Conservation (phyloP, 2,888 invertebrate genomes). For the Furcula furcula region DNA sequence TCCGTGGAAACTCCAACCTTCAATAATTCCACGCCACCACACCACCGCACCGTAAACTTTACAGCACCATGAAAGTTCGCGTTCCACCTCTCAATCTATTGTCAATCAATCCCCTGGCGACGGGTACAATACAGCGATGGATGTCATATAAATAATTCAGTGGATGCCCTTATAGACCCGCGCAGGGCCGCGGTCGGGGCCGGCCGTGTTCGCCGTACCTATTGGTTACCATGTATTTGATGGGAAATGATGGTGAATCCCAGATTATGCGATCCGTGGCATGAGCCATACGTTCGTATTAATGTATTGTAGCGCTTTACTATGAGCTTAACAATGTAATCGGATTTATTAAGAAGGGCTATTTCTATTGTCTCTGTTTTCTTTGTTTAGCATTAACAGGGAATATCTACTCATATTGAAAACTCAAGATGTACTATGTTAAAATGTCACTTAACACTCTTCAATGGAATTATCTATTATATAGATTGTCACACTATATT, state of each 20-base stretch:
- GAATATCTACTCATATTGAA: too few relatives aligned
- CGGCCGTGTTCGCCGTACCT: slow-evolving; percentile 10
- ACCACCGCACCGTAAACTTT: slow-evolving; percentile 1
- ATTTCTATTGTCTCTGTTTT: too few relatives aligned
- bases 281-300: too few relatives aligned
- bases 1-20: neutral
- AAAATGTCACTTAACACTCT: too few relatives aligned
- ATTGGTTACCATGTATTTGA: slow-evolving; percentile 6
- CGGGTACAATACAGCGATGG: slow-evolving; percentile 8
- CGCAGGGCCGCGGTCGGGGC: slow-evolving; percentile 6
- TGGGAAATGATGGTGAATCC: neutral
- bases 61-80: slow-evolving; percentile 6
- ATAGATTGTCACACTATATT: too few relatives aligned
- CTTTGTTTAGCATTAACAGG: too few relatives aligned
- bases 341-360: too few relatives aligned
- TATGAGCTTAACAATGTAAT: too few relatives aligned
- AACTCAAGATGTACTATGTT: too few relatives aligned
- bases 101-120: slow-evolving; percentile 21
- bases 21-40: neutral
- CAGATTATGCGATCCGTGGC: too few relatives aligned
- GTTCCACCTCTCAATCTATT: slow-evolving; percentile 9
- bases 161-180: slow-evolving; percentile 3
- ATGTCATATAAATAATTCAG: slow-evolving; percentile 32
- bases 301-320: too few relatives aligned
- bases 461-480: too few relatives aligned